phyloP scores from a whole-genome alignment of 2,888 invertebrate genomes.

The Operophtera brumata region DNA sequence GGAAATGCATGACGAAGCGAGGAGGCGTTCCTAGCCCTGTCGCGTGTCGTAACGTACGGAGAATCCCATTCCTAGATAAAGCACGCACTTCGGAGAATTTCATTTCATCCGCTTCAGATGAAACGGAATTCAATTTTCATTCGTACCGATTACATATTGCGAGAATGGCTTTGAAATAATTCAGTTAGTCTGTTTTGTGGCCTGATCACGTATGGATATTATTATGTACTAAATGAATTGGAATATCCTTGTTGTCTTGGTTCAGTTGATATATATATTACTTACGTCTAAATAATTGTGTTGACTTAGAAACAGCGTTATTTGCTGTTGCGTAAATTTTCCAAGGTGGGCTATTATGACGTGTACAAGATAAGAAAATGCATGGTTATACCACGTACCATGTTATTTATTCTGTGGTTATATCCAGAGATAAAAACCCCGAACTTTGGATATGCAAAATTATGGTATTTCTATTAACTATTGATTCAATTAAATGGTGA shows the following conservation, averaged over 20 bases:
- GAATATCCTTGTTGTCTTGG: background rate
- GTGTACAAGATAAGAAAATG: background rate
- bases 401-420: no score
- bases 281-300: background rate
- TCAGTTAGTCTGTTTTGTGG: conserved; percentile 14
- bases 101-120: conserved; percentile 62
- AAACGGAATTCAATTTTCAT: conserved; percentile 65
- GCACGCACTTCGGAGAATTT: conserved; percentile 69
- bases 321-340: background rate
- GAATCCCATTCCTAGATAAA: conserved; percentile 62
- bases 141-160: conserved; percentile 42
- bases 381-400: background rate
- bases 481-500: no score
- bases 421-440: no score
- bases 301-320: background rate
- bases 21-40: background rate
- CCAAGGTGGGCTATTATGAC: background rate
- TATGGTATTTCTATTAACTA: no score
- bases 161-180: conserved; percentile 23
- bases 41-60: conserved; percentile 35
- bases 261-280: background rate
- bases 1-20: background rate
- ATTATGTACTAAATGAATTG: conserved; percentile 12
- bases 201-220: conserved; percentile 17
- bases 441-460: no score